Base-by-base conservation (phyloP, 1,140 invertebrate species). In the Semibalanus balanoides region DNA sequence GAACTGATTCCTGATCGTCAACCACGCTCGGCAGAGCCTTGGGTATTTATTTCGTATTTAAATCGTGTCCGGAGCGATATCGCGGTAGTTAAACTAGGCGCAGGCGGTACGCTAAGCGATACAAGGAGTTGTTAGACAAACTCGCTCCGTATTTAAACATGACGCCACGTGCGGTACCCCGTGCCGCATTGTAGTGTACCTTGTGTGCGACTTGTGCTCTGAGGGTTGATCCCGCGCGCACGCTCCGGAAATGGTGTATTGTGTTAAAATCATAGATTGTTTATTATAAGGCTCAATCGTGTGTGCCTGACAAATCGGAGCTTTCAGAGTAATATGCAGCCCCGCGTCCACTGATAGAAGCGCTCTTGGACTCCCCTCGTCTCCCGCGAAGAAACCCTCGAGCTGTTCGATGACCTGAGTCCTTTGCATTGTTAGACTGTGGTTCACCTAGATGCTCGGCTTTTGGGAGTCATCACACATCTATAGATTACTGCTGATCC, bases 41-140 rank as follows among this genome's bases (percentile, higher is more conserved):
- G 51, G 51, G 51, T 64, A 64, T 64, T 64, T 64, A 64, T 64
- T 64, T 64, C 51, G 51, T 64, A 64, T 64, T 64, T 64, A 64
- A 64, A 64, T 64, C 7, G 51, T 64, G 9, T 64, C 22, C 22
- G 51, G 51, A 64, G 17, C 22, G 1, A 64, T 25, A 19, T 25
- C 51, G 51, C 51, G 22, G 22, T 25, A 64, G 51, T 1, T 64
- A 64, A 25, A 19, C 51, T 64, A 64, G 51, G 22, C 51, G 51
- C 35, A 25, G 51, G 11, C 51, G 51, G 51, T 25, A 19, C 51
- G 51, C 11, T 14, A 25, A 22, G 51, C 1, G 22, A 64, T 19
- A 25, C 22, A n/a, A n/a, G n/a, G 51, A 25, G 51, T 14, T 25
- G 51, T 64, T 25, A 1, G 11, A 19, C 9, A 25, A 1, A 14